Percentiles rank a stretch among this genome's conserved stretches.
Conservation (phyloP, 2,797 vertebrate species). For the Apogon talboti region DNA sequence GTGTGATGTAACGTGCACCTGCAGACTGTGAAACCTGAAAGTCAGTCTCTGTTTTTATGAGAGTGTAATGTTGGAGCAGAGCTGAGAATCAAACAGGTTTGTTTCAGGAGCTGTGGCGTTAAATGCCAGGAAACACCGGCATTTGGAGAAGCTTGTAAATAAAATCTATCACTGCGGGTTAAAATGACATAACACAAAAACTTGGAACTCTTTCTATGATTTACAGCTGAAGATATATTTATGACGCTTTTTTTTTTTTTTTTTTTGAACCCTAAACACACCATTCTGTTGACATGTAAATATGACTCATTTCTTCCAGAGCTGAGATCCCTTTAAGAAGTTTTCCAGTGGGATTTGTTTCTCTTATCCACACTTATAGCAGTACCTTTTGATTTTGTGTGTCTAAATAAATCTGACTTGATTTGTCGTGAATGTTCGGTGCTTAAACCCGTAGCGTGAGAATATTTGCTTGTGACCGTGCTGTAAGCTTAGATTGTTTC, state of each 20-base stretch:
- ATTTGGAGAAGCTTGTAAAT: conserved; percentile 16
- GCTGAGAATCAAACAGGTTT: conserved; percentile 16
- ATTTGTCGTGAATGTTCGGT: background rate
- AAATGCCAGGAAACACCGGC: background rate
- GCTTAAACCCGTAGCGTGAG: background rate
- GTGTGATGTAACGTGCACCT: conserved; percentile 48
- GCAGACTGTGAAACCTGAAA: conserved; percentile 52
- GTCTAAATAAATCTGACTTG: no score
- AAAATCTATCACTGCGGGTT: background rate
- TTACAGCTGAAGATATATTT: background rate
- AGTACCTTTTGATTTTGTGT: no score
- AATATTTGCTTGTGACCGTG: background rate
- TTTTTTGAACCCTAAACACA: no score
- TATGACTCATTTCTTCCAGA: background rate
- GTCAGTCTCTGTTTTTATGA: conserved; percentile 7
- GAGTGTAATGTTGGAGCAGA: no score
- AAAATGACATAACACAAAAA: conserved; percentile 3
- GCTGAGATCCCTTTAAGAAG: no score
- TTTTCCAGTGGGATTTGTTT: no score
- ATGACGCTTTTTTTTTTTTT: background rate
- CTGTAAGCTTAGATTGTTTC: background rate
- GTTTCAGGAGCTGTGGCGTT: conserved; percentile 14
- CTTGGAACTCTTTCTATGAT: background rate
- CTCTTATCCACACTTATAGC: no score
- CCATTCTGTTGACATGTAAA: background rate